Base-by-base conservation (phyloP, 2,113 vertebrate species). In the Mustelus asterias region DNA sequence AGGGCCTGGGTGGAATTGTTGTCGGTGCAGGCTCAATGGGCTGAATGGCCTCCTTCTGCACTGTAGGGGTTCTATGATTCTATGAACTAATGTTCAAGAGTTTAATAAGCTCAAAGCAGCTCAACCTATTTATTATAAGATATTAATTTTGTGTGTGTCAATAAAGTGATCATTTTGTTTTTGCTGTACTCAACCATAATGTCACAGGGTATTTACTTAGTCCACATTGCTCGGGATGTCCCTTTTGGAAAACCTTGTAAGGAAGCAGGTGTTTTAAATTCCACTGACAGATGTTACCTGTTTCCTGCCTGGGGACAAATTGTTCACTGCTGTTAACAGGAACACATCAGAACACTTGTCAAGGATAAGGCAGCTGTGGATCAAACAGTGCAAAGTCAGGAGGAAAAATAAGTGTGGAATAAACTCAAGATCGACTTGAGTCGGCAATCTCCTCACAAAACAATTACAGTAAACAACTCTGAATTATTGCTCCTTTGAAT, bases 241-340 rank as follows among this genome's bases (percentile, higher is more conserved):
- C 69, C 48, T 70, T 70, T 92, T 76, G 58, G 20, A 95, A 72
- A 95, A 90, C 70, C 9, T 70, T 44, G 1, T 10, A 29, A n/a
- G 24, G 96, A 97, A 97, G 96, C 96, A 96, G 96, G 95, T 92
- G 96, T 95, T 2, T 1, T 54, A 0, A 0, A 0, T 96, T 96
- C 93, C 95, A 96, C 60, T 60, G 95, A 85, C 97, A 97, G 96
- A 96, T 96, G 89, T 96, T 96, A 89, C 96, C 96, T 95, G 54
- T 13, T 96, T 97, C 96, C 96, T 96, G 96, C 20, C 22, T 37
- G 0, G 41, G 96, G 94, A 92, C 95, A 93, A 7, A 96, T 95
- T 95, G 96, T 92, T 85, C 94, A 96, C 24, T 0, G 96, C 95
- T 95, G 96, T 93, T 96, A 96, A 96, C 96, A 96, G 96, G 96